phyloP scores from a whole-genome alignment of 2,797 vertebrate genomes.

The Enteromius unitaeniatus region DNA sequence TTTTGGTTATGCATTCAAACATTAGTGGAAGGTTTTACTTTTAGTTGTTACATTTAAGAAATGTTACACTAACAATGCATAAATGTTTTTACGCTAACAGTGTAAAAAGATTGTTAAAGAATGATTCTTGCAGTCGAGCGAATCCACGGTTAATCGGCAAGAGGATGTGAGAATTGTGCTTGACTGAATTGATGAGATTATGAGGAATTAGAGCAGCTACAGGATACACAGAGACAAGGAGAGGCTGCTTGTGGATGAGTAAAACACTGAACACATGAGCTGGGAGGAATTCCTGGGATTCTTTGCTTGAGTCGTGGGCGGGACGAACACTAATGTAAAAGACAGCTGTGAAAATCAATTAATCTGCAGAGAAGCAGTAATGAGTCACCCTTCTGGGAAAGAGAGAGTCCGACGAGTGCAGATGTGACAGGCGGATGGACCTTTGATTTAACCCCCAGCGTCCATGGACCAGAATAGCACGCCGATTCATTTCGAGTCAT shows the following conservation, averaged over 20 bases:
- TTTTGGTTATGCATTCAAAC: background rate
- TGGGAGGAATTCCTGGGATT: slow-evolving; percentile 49
- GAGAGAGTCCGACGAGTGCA: slow-evolving; percentile 7
- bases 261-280: slow-evolving; percentile 16
- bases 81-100: background rate
- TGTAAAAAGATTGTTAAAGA: background rate
- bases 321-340: slow-evolving; percentile 50
- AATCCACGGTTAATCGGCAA: background rate
- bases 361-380: slow-evolving; percentile 37
- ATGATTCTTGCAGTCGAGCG: background rate
- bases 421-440: background rate
- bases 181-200: background rate
- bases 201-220: background rate
- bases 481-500: background rate
- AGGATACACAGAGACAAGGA: background rate
- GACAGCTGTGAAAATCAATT: slow-evolving; percentile 53
- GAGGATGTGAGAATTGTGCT: background rate
- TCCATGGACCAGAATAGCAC: background rate
- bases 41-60: background rate
- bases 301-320: slow-evolving; percentile 47
- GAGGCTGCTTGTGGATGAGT: slow-evolving; percentile 15
- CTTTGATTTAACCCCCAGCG: background rate
- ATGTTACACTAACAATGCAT: background rate
- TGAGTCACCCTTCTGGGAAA: slow-evolving; percentile 54
- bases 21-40: background rate